Evolutionary conservation across 1,140 invertebrate genomes (phyloP), one percentile per base, ranked within the genome.

Genomic region (Drosophila busckii): DNA sequence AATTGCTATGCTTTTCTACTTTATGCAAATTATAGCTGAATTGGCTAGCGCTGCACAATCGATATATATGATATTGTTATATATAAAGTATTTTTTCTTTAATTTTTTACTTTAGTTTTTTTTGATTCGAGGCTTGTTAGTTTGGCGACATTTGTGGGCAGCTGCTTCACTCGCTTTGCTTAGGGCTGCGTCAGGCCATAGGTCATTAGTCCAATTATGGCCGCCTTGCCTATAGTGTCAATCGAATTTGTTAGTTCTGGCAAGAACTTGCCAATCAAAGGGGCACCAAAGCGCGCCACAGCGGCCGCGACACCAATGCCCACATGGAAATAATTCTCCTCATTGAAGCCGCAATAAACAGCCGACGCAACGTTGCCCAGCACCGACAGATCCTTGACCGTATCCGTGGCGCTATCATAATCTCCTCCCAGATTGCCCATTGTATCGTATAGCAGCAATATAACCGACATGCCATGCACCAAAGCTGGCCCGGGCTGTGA

Each of bases 391-490:
- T 84, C 80, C 48, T 70, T 83, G 0, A 82, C 46, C 4, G 35
- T 53, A 2, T 62, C 54, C 2, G 53, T 70, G n/a, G 49, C 29
- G 2, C 17, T 20, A 26, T 64, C 67, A 22, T 29, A 60, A 1
- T 78, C 80, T 7, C 70, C 66, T 7, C 35, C 40, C 15, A 80
- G 3, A 19, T 65, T 75, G 0, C 53, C 58, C 35, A 70, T 32
- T 8, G 70, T 25, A 38, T 84, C 70, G 12, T 84, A 84, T 2
- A 84, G 12, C 8, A 84, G 25, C 5, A 70, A 49, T 10, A 84
- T 68, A 0, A 84, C 19, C 4, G 73, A 65, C n/a, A 84, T 3
- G 2, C 13, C 40, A 17, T 71, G 71, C 3, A 71, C 45, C 29
- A 65, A n/a, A 0, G 70, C 63, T 4, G 49, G 4, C 3, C 9